Conservation (phyloP, 1,140 invertebrate genomes). For the Diorhabda carinulata region DNA sequence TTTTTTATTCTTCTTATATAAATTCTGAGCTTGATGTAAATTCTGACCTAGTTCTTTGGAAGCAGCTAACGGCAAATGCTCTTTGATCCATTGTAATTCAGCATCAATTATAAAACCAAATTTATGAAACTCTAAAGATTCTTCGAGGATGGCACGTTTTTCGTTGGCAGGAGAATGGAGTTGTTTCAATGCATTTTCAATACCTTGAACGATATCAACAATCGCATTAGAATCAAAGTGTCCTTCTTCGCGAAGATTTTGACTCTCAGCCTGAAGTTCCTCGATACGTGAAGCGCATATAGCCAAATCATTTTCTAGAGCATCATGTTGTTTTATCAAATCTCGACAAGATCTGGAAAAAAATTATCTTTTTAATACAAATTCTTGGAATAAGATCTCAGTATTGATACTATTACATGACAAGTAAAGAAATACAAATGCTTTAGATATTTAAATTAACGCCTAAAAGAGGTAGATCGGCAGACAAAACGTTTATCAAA, state of each 20-base stretch:
- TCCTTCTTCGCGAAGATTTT: conserved; percentile 86
- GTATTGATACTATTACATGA: too few relatives aligned
- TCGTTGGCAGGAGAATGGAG: conserved; percentile 60
- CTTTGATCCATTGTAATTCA: conserved; percentile 94
- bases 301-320: conserved; percentile 74
- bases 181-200: conserved; percentile 62
- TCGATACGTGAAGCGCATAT: conserved; percentile 73
- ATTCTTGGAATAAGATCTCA: too few relatives aligned
- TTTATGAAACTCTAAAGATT: conserved; percentile 77
- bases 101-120: conserved; percentile 91
- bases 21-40: conserved; percentile 85
- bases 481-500: too few relatives aligned
- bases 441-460: too few relatives aligned
- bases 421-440: too few relatives aligned
- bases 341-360: conserved; percentile 71
- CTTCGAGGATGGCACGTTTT: conserved; percentile 77
- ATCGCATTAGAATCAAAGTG: conserved; percentile 92
- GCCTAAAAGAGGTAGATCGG: too few relatives aligned
- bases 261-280: conserved; percentile 72
- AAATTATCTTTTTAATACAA: not conserved
- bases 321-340: conserved; percentile 80
- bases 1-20: conserved; percentile 92
- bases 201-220: conserved; percentile 68
- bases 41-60: conserved; percentile 74
- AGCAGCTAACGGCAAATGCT: conserved; percentile 76